phyloP scores from a whole-genome alignment of 2,888 invertebrate genomes.

The Drosophila rellima region DNA sequence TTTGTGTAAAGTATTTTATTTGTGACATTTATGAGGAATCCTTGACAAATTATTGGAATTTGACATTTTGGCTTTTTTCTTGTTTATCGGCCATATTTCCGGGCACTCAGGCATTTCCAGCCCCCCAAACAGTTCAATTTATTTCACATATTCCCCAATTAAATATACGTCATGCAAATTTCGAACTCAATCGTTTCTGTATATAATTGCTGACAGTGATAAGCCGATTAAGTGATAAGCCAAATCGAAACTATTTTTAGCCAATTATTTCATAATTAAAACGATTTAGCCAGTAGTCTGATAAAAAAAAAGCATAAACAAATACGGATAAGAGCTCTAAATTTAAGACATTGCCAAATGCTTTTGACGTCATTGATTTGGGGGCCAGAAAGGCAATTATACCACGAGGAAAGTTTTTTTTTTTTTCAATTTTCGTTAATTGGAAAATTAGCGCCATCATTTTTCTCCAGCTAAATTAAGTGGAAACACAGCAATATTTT shows the following conservation, averaged over 20 bases:
- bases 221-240: slow-evolving; percentile 37
- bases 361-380: slow-evolving; percentile 61
- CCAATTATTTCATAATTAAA: slow-evolving; percentile 56
- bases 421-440: slow-evolving; percentile 19
- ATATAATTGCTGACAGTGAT: slow-evolving; percentile 11
- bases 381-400: background rate
- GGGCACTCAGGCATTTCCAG: slow-evolving; percentile 15
- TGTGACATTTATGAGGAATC: slow-evolving; percentile 38
- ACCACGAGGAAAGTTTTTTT: slow-evolving; percentile 1
- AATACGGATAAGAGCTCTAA: slow-evolving; percentile 37
- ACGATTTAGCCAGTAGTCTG: slow-evolving; percentile 14
- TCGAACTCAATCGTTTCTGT: background rate
- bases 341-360: slow-evolving; percentile 52
- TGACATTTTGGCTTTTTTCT: slow-evolving; percentile 67
- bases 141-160: slow-evolving; percentile 26
- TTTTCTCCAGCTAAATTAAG: slow-evolving; percentile 20
- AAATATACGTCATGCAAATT: slow-evolving; percentile 15
- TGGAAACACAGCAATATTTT: slow-evolving; percentile 7
- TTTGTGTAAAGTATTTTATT: slow-evolving; percentile 42
- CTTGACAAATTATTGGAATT: slow-evolving; percentile 58
- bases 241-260: slow-evolving; percentile 54
- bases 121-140: slow-evolving; percentile 16
- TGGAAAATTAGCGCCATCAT: slow-evolving; percentile 19
- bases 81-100: slow-evolving; percentile 38
- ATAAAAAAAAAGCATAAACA: slow-evolving; percentile 14